Percentiles rank a stretch among this genome's conserved stretches.
These are phyloP conservation scores for Yoshiicerus persimilis DNA, from an alignment of 1,140 invertebrate genomes.

Conservation along the genomic window DNA sequence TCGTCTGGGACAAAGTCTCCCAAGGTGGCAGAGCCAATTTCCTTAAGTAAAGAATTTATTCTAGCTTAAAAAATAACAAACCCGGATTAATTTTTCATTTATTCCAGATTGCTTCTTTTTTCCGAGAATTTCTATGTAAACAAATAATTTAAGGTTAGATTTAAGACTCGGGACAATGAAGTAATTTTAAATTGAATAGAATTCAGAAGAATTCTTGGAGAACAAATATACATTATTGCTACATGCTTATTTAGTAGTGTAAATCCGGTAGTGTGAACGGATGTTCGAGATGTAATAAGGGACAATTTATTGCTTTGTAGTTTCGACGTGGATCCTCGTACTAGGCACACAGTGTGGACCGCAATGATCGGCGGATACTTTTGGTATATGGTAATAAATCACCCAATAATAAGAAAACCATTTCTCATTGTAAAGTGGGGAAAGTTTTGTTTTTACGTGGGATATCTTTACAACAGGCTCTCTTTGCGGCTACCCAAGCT, in stretches of 20 bases:
- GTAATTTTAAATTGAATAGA: too few species aligned
- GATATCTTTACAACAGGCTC: too few species aligned
- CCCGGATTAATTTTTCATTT: background rate
- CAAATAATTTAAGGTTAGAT: too few species aligned
- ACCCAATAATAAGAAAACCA: too few species aligned
- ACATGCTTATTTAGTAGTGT: constrained; percentile 47
- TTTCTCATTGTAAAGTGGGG: too few species aligned
- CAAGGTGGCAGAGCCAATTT: constrained; percentile 55
- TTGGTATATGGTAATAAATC: background rate
- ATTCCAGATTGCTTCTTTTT: background rate
- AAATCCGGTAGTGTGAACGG: constrained; percentile 52
- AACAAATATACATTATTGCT: constrained; percentile 7
- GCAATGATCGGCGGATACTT: constrained; percentile 27
- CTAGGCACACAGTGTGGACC: constrained; percentile 20
- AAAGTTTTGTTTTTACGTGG: too few species aligned
- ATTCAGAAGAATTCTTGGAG: too few species aligned
- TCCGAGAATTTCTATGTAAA: too few species aligned
- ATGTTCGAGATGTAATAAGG: constrained; percentile 65
- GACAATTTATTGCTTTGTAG: background rate
- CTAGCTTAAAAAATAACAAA: background rate
- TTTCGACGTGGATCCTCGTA: constrained; percentile 24
- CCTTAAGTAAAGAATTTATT: constrained; percentile 54
- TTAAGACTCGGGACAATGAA: too few species aligned
- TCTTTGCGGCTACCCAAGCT: constrained; percentile 24
- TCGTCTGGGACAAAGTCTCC: constrained; percentile 54